phyloP scores from a whole-genome alignment of 2,797 vertebrate species.

The Chaunax sp. region DNA sequence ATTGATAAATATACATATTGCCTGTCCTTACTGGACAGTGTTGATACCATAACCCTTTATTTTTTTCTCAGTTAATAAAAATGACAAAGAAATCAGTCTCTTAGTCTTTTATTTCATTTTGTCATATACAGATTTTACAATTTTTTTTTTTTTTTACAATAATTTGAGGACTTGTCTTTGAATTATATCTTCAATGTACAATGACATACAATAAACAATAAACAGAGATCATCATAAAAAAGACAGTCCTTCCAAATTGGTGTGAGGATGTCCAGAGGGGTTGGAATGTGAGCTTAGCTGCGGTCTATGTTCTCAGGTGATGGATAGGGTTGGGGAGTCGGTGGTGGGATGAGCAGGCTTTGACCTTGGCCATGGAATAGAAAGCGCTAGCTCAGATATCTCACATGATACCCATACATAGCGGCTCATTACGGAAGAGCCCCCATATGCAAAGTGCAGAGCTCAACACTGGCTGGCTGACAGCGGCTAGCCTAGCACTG shows the following conservation, averaged over 20 bases:
- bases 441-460: constrained; percentile 83
- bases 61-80: too few relatives aligned
- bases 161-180: background rate
- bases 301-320: constrained; percentile 80
- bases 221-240: constrained; percentile 44
- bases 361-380: constrained; percentile 85
- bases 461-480: constrained; percentile 82
- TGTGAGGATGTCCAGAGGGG: constrained; percentile 72
- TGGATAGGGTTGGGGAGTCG: constrained; percentile 74
- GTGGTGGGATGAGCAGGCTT: constrained; percentile 71
- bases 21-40: background rate
- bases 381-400: constrained; percentile 86
- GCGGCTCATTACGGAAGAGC: constrained; percentile 85
- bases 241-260: constrained; percentile 61
- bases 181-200: constrained; percentile 22
- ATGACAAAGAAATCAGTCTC: too few relatives aligned
- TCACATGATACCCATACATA: constrained; percentile 85
- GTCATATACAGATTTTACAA: background rate
- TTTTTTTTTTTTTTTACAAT: too few relatives aligned
- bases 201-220: constrained; percentile 44
- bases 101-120: background rate
- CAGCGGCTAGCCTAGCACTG: constrained; percentile 77
- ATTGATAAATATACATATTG: too few relatives aligned
- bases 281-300: constrained; percentile 76
- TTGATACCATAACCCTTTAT: background rate